A percentile compares a stretch with the other conserved stretches of the same genome.
Conservation (phyloP, 2,113 vertebrate genomes). For the Neolamprologus brichardi region DNA sequence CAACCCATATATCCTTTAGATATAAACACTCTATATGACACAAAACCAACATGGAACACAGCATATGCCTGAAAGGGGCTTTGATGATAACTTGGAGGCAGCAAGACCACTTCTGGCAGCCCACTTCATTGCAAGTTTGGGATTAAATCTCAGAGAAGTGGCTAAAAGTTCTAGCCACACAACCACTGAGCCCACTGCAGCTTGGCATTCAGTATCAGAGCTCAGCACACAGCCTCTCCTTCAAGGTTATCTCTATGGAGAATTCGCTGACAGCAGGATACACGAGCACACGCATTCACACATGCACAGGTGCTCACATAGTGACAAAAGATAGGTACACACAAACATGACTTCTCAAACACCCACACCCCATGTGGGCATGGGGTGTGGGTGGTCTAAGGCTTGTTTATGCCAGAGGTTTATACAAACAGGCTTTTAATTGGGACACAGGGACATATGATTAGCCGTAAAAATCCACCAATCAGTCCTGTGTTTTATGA, state of each 20-base stretch:
- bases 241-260: slow-evolving; percentile 67
- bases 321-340: slow-evolving; percentile 17
- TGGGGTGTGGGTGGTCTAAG: neutral
- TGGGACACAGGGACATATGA: slow-evolving; percentile 35
- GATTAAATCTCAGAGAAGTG: slow-evolving; percentile 32
- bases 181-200: slow-evolving; percentile 19
- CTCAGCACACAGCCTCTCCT: slow-evolving; percentile 36
- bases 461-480: slow-evolving; percentile 30
- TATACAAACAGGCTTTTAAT: slow-evolving; percentile 62
- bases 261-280: slow-evolving; percentile 58
- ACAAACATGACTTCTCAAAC: neutral
- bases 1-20: neutral
- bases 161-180: slow-evolving; percentile 26
- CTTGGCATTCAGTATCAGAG: slow-evolving; percentile 47
- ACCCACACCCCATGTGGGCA: neutral
- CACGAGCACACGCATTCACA: neutral
- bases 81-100: neutral
- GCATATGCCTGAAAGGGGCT: neutral
- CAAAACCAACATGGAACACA: neutral
- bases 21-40: neutral
- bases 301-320: neutral
- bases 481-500: slow-evolving; percentile 13
- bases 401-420: slow-evolving; percentile 10
- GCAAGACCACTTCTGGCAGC: neutral
- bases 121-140: neutral